These are phyloP conservation scores for Diphyllodes magnificus DNA, from an alignment of 2,113 vertebrate species.

Conservation along the genomic window DNA sequence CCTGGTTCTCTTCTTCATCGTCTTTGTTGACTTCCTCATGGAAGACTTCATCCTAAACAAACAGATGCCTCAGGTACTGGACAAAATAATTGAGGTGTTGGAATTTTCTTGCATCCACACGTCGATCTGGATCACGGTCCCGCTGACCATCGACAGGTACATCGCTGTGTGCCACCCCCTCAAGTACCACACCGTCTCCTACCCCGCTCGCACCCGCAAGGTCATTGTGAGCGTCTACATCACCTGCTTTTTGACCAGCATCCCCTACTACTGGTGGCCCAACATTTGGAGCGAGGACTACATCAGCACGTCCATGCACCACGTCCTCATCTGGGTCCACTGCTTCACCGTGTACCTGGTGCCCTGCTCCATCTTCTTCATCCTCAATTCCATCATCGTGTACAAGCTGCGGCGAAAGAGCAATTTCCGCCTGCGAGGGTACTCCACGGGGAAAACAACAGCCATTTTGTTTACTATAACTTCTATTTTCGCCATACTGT, in stretches of 20 bases:
- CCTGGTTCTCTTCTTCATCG: slow-evolving; percentile 91
- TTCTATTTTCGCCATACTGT: slow-evolving; percentile 90
- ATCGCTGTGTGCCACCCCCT: slow-evolving; percentile 95
- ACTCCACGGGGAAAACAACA: slow-evolving; percentile 93
- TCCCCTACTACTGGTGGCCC: slow-evolving; percentile 98
- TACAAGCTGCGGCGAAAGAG: slow-evolving; percentile 86
- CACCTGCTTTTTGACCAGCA: slow-evolving; percentile 87
- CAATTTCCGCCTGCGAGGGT: slow-evolving; percentile 88
- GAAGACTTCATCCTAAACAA: slow-evolving; percentile 89
- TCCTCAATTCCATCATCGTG: slow-evolving; percentile 90
- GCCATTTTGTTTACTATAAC: slow-evolving; percentile 94
- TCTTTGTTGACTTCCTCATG: slow-evolving; percentile 94
- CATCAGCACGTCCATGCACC: slow-evolving; percentile 81
- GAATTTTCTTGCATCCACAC: slow-evolving; percentile 97
- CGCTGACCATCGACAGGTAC: slow-evolving; percentile 90
- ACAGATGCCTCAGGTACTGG: slow-evolving; percentile 82
- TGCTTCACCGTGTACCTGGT: slow-evolving; percentile 91
- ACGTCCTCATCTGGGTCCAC: slow-evolving; percentile 92
- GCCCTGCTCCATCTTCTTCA: slow-evolving; percentile 93
- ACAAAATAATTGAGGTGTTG: slow-evolving; percentile 88
- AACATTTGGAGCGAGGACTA: slow-evolving; percentile 89
- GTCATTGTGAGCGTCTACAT: slow-evolving; percentile 88
- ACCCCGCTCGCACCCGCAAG: slow-evolving; percentile 88
- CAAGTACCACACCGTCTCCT: slow-evolving; percentile 92
- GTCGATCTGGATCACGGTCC: slow-evolving; percentile 96